These are phyloP conservation scores for Burhinus oedicnemus DNA, from an alignment of 2,113 vertebrate species.

Conservation along the genomic window DNA sequence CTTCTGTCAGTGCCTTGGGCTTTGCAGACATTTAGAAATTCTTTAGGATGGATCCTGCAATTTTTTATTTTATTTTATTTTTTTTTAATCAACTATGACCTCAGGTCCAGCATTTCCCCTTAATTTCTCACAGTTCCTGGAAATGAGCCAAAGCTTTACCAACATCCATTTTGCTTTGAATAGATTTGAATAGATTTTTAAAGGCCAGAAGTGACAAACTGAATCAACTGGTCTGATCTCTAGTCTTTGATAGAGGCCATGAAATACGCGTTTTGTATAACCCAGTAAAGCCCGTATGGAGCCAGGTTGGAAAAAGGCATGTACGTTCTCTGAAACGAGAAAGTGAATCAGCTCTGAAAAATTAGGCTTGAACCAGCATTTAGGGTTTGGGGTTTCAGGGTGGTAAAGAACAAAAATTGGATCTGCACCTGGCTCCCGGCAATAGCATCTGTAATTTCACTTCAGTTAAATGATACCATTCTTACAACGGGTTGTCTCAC, in stretches of 20 bases:
- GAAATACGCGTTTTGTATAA: rapidly evolving
- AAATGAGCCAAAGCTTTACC: background rate
- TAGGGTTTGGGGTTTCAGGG: background rate
- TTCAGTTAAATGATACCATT: background rate
- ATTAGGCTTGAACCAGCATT: background rate
- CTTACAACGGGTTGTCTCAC: background rate
- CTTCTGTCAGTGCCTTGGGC: background rate
- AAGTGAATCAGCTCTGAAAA: background rate
- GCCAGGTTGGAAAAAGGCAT: background rate
- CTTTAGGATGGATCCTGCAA: background rate
- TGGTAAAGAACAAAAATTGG: background rate
- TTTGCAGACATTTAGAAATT: background rate
- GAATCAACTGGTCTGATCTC: background rate
- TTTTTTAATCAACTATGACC: background rate
- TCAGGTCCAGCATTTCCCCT: background rate
- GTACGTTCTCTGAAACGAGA: background rate
- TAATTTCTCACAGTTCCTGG: background rate
- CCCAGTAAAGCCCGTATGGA: background rate
- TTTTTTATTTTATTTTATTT: no score
- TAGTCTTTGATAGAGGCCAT: background rate
- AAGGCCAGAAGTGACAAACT: background rate
- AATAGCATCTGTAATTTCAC: background rate
- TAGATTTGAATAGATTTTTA: background rate
- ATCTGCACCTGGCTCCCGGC: background rate
- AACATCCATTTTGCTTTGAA: background rate